Conservation (phyloP, 2,797 vertebrate species). For the Peromyscus aztecus region DNA sequence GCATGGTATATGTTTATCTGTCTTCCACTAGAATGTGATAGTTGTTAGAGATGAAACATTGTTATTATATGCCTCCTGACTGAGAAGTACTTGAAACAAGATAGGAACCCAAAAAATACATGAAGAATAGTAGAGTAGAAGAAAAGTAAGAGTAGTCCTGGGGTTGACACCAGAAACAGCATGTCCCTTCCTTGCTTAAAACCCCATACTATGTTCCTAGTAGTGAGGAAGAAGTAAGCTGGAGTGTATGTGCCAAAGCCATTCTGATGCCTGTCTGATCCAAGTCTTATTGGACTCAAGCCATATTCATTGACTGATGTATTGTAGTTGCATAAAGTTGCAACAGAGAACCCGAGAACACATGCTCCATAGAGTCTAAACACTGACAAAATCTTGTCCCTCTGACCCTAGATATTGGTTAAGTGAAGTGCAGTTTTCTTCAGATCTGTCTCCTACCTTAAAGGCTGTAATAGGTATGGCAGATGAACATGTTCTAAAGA, state of each 20-base stretch:
- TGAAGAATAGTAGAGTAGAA: constrained; percentile 25
- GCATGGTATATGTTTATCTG: neutral
- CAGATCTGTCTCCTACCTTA: neutral
- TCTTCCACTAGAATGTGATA: neutral
- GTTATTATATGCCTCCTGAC: neutral
- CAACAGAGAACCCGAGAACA: neutral
- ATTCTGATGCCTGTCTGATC: neutral
- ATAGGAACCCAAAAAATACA: neutral
- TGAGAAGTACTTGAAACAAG: neutral
- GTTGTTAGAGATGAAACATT: constrained; percentile 21
- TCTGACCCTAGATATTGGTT: constrained; percentile 10
- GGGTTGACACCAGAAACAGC: neutral
- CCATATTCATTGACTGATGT: neutral
- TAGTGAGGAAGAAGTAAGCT: neutral
- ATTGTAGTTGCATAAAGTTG: constrained; percentile 4
- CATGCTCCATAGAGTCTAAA: neutral
- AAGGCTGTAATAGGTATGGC: neutral
- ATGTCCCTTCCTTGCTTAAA: neutral
- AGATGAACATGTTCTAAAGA: neutral
- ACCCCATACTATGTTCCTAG: neutral
- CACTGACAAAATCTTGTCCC: constrained; percentile 25
- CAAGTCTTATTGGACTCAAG: constrained; percentile 39
- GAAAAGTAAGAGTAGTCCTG: neutral
- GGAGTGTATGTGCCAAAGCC: neutral
- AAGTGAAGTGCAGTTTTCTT: constrained; percentile 39